These are phyloP conservation scores for Drosophila diplacantha DNA, from an alignment of 2,888 invertebrate species.

Conservation along the genomic window DNA sequence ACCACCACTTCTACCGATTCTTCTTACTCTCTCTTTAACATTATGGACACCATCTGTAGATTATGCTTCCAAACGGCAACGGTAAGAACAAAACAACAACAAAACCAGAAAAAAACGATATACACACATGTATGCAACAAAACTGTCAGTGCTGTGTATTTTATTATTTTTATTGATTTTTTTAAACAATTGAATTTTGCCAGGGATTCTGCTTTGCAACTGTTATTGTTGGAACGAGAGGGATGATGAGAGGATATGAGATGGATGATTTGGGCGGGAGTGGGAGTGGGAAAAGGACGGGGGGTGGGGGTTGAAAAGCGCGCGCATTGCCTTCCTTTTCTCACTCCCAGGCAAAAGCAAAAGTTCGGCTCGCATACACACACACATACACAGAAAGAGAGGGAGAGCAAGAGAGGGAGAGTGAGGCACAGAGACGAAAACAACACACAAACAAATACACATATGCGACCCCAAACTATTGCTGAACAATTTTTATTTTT, in stretches of 20 bases:
- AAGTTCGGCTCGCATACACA: slow-evolving; percentile 49
- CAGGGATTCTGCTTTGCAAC: slow-evolving; percentile 47
- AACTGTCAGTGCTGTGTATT: slow-evolving; percentile 59
- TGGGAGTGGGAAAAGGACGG: slow-evolving; percentile 12
- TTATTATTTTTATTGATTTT: slow-evolving; percentile 76
- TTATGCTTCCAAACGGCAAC: slow-evolving; percentile 78
- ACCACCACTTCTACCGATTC: slow-evolving; percentile 14
- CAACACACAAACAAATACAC: slow-evolving; percentile 25
- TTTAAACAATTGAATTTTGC: slow-evolving; percentile 64
- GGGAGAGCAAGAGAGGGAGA: background rate
- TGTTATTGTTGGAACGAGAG: slow-evolving; percentile 19
- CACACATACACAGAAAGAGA: background rate
- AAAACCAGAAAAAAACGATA: slow-evolving; percentile 13
- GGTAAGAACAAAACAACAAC: slow-evolving; percentile 47
- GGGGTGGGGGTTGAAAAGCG: slow-evolving; percentile 70
- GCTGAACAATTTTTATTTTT: slow-evolving; percentile 65
- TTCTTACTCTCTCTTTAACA: slow-evolving; percentile 36
- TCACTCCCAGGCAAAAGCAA: slow-evolving; percentile 33
- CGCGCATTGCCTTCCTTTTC: slow-evolving; percentile 55
- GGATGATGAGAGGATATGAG: slow-evolving; percentile 7
- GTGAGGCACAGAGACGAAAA: slow-evolving; percentile 14
- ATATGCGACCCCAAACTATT: slow-evolving; percentile 56
- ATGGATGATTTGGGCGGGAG: slow-evolving; percentile 9
- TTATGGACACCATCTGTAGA: slow-evolving; percentile 78
- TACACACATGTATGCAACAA: slow-evolving; percentile 28